Percentiles rank a stretch among this genome's conserved stretches.
Evolutionary conservation across 2,113 vertebrate species (phyloP).

Genomic region (Nibea coibor): DNA sequence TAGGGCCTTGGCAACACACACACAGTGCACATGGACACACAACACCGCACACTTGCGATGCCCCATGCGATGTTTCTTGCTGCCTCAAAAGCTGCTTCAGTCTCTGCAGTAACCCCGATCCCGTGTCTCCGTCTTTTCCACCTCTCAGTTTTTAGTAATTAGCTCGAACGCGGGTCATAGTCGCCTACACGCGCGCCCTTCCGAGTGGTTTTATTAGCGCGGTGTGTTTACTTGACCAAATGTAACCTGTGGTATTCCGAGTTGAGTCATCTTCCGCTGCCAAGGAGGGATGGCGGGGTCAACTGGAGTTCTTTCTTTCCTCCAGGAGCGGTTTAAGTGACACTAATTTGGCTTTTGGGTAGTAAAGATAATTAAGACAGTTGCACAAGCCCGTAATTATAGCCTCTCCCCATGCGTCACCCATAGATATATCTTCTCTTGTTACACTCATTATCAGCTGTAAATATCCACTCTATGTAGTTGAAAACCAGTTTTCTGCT

Average conservation of each 20-base stretch:
- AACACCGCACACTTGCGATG: constrained; percentile 23
- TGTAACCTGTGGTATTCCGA: constrained; percentile 54
- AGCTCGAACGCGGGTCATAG: background rate
- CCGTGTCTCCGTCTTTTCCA: background rate
- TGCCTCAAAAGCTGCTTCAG: constrained; percentile 11
- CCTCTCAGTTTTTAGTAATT: background rate
- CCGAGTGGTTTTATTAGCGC: constrained; percentile 43
- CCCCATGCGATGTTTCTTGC: constrained; percentile 15
- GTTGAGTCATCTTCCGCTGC: constrained; percentile 67
- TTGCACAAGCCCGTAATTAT: constrained; percentile 72
- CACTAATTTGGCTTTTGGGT: constrained; percentile 60
- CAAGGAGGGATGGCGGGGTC: constrained; percentile 59
- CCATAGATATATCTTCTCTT: constrained; percentile 4
- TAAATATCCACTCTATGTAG: constrained; percentile 11
- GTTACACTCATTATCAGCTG: constrained; percentile 33
- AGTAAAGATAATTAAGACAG: constrained; percentile 60
- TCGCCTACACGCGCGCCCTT: background rate
- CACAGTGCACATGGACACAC: constrained; percentile 34
- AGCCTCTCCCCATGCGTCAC: constrained; percentile 43
- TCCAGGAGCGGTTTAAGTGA: constrained; percentile 55
- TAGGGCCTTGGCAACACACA: constrained; percentile 49
- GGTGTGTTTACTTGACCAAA: constrained; percentile 59
- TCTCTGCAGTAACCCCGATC: background rate
- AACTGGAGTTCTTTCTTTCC: constrained; percentile 63
- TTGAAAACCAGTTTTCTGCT: constrained; percentile 9